These are phyloP conservation scores for Myiopsitta monachus DNA, from an alignment of 2,113 vertebrate species.

Conservation along the genomic window DNA sequence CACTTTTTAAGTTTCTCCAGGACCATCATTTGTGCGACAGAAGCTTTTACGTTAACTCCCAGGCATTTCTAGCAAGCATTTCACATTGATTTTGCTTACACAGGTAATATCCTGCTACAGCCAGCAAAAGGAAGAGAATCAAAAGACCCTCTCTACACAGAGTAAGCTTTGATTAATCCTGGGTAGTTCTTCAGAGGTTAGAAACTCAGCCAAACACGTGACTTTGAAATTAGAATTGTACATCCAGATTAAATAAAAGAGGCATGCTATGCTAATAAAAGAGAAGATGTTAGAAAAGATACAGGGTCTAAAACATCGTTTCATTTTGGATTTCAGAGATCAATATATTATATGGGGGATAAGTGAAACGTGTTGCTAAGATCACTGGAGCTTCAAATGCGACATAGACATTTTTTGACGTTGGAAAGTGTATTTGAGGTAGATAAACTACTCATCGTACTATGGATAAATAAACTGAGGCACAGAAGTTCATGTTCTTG, in stretches of 20 bases:
- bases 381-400: background rate
- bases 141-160: background rate
- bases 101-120: background rate
- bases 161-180: constrained; percentile 3
- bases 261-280: background rate
- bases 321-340: background rate
- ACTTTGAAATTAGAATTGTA: constrained; percentile 16
- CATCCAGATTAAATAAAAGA: background rate
- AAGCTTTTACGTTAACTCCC: background rate
- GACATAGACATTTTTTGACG: background rate
- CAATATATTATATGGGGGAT: background rate
- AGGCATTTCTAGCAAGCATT: background rate
- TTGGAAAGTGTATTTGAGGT: background rate
- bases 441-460: background rate
- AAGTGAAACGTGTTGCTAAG: background rate
- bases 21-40: background rate
- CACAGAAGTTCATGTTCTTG: background rate
- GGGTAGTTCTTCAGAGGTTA: background rate
- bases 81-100: constrained; percentile 17
- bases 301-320: background rate
- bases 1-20: background rate
- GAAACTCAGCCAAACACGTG: background rate
- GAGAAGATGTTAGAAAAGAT: background rate
- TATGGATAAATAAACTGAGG: constrained; percentile 1
- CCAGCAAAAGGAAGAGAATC: constrained; percentile 13